phyloP scores from a whole-genome alignment of 2,113 vertebrate species.

The Clarias batrachus region DNA sequence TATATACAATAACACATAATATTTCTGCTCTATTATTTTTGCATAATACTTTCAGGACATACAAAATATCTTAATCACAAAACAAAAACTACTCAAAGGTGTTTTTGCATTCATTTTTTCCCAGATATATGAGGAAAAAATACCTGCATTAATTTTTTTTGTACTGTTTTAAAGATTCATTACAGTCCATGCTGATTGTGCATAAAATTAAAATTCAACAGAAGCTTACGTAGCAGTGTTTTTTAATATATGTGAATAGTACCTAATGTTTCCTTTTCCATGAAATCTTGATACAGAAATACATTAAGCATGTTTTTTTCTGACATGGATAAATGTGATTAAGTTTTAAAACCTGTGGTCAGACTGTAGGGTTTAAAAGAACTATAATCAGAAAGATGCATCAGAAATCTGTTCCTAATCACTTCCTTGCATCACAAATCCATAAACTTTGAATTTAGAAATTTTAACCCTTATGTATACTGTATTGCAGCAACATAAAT shows the following conservation, averaged over 20 bases:
- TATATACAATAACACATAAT: background rate
- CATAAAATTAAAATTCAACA: background rate
- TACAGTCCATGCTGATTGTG: background rate
- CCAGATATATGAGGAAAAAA: background rate
- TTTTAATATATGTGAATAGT: background rate
- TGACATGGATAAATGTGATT: background rate
- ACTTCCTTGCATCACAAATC: background rate
- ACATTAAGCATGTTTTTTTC: background rate
- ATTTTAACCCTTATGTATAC: background rate
- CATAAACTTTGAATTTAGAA: too few relatives aligned
- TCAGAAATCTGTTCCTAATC: background rate
- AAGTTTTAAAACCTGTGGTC: background rate
- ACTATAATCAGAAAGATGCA: background rate
- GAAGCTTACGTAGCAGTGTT: background rate
- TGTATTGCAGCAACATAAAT: background rate
- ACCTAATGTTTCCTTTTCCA: background rate
- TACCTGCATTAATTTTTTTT: background rate
- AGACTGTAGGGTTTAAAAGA: background rate
- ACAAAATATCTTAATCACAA: background rate
- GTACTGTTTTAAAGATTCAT: background rate
- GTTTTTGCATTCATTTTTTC: background rate
- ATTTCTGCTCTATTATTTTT: background rate
- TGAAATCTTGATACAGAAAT: background rate
- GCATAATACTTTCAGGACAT: background rate
- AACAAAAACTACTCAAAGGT: background rate